A percentile compares a stretch with the other conserved stretches of the same genome.
Conservation (phyloP, 2,888 invertebrate species). For the Cheilosia impressa region DNA sequence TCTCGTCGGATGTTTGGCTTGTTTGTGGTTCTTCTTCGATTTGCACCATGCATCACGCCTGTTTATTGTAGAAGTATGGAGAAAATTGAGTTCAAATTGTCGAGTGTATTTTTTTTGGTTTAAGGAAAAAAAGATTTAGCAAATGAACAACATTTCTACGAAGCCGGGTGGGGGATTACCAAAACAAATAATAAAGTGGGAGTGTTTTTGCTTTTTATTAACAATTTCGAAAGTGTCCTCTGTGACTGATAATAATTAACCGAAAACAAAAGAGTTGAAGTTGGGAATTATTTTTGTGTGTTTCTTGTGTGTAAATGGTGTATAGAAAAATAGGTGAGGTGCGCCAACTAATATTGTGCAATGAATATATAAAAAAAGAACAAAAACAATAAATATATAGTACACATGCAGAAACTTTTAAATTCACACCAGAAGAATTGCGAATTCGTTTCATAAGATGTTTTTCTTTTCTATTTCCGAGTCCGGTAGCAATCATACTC, state of each 20-base stretch:
- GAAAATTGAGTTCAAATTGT: slow-evolving; percentile 16
- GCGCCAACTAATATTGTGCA: slow-evolving; percentile 13
- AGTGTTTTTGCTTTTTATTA: slow-evolving; percentile 13
- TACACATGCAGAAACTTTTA: background rate
- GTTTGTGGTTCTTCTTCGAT: slow-evolving; percentile 77
- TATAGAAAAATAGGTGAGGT: slow-evolving; percentile 24
- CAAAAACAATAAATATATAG: background rate
- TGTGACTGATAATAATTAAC: background rate
- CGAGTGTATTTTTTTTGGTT: background rate
- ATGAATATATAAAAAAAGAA: background rate
- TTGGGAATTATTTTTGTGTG: slow-evolving; percentile 3
- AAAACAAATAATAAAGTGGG: slow-evolving; percentile 12
- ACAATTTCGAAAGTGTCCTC: slow-evolving; percentile 24
- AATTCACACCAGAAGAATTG: background rate
- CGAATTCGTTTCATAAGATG: slow-evolving; percentile 36
- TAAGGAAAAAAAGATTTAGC: slow-evolving; percentile 26
- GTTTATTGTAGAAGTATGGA: slow-evolving; percentile 24
- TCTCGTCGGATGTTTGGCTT: slow-evolving; percentile 73
- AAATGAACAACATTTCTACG: slow-evolving; percentile 51
- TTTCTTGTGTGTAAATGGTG: slow-evolving; percentile 21
- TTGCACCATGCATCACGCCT: slow-evolving; percentile 86
- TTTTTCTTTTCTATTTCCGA: background rate
- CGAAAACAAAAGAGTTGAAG: background rate
- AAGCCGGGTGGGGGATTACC: slow-evolving; percentile 31
- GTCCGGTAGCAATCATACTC: background rate